These are phyloP conservation scores for Matsumyia berberina DNA, from an alignment of 2,888 invertebrate species.

Conservation along the genomic window DNA sequence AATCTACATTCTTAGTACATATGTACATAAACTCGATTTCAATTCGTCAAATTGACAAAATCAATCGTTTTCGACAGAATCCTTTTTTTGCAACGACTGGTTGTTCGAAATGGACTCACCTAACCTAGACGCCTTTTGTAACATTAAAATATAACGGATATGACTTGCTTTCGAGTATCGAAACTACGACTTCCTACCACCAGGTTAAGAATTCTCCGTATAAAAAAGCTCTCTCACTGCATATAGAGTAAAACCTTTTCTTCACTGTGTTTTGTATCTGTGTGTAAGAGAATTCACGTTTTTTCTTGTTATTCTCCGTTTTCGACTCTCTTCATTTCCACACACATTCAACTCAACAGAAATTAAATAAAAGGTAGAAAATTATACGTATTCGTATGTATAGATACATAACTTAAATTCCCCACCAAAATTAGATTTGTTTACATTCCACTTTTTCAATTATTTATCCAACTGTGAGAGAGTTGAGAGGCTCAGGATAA, in stretches of 20 bases:
- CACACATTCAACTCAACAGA: constrained; percentile 14
- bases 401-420: constrained; percentile 18
- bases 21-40: no score
- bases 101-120: no score
- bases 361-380: constrained; percentile 13
- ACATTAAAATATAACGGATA: not conserved
- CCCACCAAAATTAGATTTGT: constrained; percentile 72
- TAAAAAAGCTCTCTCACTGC: constrained; percentile 47
- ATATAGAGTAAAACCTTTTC: constrained; percentile 3
- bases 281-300: not conserved
- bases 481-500: constrained; percentile 41
- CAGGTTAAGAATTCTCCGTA: not conserved
- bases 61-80: no score
- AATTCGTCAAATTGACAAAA: no score
- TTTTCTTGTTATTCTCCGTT: not conserved
- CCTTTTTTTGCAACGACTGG: no score
- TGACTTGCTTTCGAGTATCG: constrained; percentile 30
- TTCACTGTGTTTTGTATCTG: not conserved
- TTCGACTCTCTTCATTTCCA: constrained; percentile 3
- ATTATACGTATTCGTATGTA: not conserved
- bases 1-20: no score
- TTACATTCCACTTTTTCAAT: constrained; percentile 72
- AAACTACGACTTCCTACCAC: constrained; percentile 7
- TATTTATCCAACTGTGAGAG: constrained; percentile 60
- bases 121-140: no score